These are phyloP conservation scores for Barypeithes pellucidus DNA, from an alignment of 2,888 invertebrate species.

Conservation along the genomic window DNA sequence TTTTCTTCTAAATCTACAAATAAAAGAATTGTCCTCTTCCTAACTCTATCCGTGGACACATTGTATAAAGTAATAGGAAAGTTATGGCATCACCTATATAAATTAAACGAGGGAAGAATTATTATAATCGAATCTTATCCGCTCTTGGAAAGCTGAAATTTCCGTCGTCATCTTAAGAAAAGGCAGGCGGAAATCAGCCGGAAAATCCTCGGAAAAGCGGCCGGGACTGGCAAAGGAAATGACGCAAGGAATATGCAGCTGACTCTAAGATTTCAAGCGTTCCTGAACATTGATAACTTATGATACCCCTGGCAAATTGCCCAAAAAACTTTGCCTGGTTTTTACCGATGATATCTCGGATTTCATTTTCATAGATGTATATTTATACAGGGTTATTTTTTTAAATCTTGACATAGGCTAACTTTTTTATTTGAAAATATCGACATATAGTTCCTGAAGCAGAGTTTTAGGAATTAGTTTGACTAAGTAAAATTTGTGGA, in stretches of 20 bases:
- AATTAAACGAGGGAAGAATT: constrained; percentile 7
- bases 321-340: constrained; percentile 46
- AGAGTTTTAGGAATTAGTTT: too few relatives aligned
- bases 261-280: constrained; percentile 66
- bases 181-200: constrained; percentile 47
- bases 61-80: too few relatives aligned
- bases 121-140: constrained; percentile 38
- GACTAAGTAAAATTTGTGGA: too few relatives aligned
- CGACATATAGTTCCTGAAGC: too few relatives aligned
- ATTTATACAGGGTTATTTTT: too few relatives aligned
- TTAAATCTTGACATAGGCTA: too few relatives aligned
- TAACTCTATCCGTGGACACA: too few relatives aligned
- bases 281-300: constrained; percentile 70
- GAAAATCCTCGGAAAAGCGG: constrained; percentile 51
- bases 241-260: constrained; percentile 68
- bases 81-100: neutral
- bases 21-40: too few relatives aligned
- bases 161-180: constrained; percentile 53
- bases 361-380: neutral
- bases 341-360: constrained; percentile 1
- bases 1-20: too few relatives aligned
- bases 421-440: too few relatives aligned
- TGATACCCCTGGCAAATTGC: constrained; percentile 61
- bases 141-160: constrained; percentile 37
- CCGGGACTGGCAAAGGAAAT: constrained; percentile 59